phyloP scores from a whole-genome alignment of 1,140 invertebrate species.

The Onthophagus taurus region DNA sequence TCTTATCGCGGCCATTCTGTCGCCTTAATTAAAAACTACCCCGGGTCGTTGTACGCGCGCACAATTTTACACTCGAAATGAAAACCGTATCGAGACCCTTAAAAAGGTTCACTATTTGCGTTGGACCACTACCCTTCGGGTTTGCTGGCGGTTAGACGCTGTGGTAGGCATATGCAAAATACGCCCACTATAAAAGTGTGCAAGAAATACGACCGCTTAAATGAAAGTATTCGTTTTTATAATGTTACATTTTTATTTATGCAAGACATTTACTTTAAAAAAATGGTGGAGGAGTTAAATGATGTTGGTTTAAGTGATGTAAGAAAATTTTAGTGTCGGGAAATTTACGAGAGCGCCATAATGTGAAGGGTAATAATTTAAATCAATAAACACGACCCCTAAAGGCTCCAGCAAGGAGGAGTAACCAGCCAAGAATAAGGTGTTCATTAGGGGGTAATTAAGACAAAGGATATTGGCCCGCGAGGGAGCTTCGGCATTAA shows the following conservation, averaged over 20 bases:
- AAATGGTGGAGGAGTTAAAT: too few relatives aligned
- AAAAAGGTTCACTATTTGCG: conserved; percentile 13
- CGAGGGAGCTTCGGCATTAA: conserved; percentile 32
- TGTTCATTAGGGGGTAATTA: conserved; percentile 38
- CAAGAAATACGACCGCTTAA: conserved; percentile 22
- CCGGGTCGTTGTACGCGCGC: conserved; percentile 24
- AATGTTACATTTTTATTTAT: too few relatives aligned
- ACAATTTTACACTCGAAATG: conserved; percentile 8
- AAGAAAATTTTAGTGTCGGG: too few relatives aligned
- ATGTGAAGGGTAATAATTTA: conserved; percentile 20
- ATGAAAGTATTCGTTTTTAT: too few relatives aligned
- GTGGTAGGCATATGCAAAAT: conserved; percentile 33
- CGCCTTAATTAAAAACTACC: conserved; percentile 39
- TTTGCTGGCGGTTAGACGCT: conserved; percentile 33
- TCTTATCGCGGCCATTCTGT: conserved; percentile 35
- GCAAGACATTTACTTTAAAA: too few relatives aligned
- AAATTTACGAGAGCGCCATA: too few relatives aligned
- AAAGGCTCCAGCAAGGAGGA: conserved; percentile 13
- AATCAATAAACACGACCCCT: conserved; percentile 21
- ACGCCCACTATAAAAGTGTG: conserved; percentile 18
- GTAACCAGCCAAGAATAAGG: conserved; percentile 25
- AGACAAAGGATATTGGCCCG: conserved; percentile 35
- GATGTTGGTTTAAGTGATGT: too few relatives aligned
- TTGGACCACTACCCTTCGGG: conserved; percentile 23
- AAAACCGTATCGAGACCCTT: neutral